phyloP scores from a whole-genome alignment of 2,113 vertebrate genomes.

The Oxyura jamaicensis region DNA sequence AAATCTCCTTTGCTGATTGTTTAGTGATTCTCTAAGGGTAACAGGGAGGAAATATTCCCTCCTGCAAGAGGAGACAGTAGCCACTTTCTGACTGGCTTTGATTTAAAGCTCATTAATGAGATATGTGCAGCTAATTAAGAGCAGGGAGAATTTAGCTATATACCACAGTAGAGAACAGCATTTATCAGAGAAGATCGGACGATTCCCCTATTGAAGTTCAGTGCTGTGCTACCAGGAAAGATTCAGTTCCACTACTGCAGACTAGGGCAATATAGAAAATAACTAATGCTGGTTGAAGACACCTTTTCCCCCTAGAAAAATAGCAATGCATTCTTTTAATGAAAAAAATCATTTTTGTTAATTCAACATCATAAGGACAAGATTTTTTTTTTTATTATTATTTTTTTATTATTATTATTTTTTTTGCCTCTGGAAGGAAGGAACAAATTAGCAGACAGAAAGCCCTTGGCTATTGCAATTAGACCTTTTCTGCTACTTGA shows the following conservation, averaged over 20 bases:
- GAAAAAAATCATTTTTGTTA: neutral
- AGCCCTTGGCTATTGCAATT: neutral
- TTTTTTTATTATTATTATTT: neutral
- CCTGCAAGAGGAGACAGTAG: slow-evolving; percentile 44
- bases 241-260: neutral
- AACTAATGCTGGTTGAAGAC: slow-evolving; percentile 14
- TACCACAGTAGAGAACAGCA: slow-evolving; percentile 33
- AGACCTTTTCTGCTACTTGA: neutral
- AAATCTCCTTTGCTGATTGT: slow-evolving; percentile 67
- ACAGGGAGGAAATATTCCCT: slow-evolving; percentile 51
- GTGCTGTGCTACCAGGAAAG: neutral
- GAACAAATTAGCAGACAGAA: slow-evolving; percentile 45
- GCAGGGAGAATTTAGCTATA: slow-evolving; percentile 55
- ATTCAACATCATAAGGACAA: slow-evolving; percentile 1
- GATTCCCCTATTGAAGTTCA: slow-evolving; percentile 48
- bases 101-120: slow-evolving; percentile 62
- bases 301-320: neutral
- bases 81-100: slow-evolving; percentile 60
- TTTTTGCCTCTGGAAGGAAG: neutral
- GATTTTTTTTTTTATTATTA: neutral
- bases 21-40: slow-evolving; percentile 50
- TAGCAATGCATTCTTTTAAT: neutral
- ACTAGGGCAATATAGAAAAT: slow-evolving; percentile 10
- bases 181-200: slow-evolving; percentile 50
- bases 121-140: slow-evolving; percentile 55